These are phyloP conservation scores for Phoebastria nigripes DNA, from an alignment of 2,797 vertebrate genomes.

Conservation along the genomic window DNA sequence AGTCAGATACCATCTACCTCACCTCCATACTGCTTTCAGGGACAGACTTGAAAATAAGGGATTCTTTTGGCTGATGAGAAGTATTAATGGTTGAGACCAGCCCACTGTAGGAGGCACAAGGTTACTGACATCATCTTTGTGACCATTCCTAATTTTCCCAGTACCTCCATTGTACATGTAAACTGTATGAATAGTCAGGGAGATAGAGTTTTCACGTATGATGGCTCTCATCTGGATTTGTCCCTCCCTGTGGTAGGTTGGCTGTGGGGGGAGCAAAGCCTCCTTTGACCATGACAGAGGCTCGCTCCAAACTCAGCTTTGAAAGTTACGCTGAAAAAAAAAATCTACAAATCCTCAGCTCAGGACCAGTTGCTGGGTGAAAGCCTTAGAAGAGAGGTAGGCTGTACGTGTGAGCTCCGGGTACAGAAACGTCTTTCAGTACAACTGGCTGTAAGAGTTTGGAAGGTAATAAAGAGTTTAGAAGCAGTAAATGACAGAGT, in stretches of 20 bases:
- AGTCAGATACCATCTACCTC: neutral
- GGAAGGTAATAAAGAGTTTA: neutral
- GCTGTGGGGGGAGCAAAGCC: neutral
- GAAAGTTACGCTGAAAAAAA: neutral
- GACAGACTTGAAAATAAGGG: neutral
- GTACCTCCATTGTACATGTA: accelerated
- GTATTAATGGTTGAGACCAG: neutral
- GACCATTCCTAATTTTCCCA: neutral
- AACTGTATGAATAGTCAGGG: neutral
- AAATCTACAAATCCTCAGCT: neutral
- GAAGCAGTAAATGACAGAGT: neutral
- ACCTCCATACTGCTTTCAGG: neutral
- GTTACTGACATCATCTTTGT: neutral
- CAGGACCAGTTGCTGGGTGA: neutral
- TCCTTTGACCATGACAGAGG: neutral
- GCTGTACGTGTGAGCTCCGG: neutral
- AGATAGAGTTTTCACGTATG: neutral
- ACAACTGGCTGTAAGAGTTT: neutral
- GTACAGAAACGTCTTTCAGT: neutral
- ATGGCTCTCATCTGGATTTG: neutral
- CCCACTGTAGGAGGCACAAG: neutral
- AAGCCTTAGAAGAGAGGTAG: neutral
- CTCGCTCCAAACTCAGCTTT: neutral
- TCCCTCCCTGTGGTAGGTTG: neutral
- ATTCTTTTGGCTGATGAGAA: neutral